Evolutionary conservation across 92 coral and sea anemone genomes (phyloP).

Genomic region (Zoanthus sansibaricus): DNA sequence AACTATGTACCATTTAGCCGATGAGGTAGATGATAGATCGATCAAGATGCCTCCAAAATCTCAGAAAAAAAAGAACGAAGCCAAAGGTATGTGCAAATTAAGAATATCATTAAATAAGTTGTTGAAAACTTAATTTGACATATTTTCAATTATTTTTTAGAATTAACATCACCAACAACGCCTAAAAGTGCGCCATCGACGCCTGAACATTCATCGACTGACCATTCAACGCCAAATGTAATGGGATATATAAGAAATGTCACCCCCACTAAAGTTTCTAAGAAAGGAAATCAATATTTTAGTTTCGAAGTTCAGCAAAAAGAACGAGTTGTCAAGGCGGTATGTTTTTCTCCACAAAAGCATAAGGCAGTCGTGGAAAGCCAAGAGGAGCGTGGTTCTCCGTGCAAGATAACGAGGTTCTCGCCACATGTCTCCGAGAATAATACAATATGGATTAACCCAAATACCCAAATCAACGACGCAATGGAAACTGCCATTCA

Average conservation of each 20-base stretch:
- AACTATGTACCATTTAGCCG: conserved; percentile 19
- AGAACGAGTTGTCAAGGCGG: conserved; percentile 40
- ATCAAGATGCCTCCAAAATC: conserved; percentile 21
- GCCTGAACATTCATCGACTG: conserved; percentile 47
- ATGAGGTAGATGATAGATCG: conserved; percentile 17
- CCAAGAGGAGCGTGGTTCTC: conserved; percentile 39
- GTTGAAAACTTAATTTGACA: conserved; percentile 25
- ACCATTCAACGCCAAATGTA: conserved; percentile 41
- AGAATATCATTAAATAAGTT: conserved; percentile 24
- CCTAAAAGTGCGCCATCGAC: conserved; percentile 40
- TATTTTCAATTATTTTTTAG: conserved; percentile 33
- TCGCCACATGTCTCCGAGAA: conserved; percentile 38
- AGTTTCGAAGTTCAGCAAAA: conserved; percentile 37
- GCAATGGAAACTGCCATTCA: conserved; percentile 37
- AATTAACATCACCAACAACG: conserved; percentile 37
- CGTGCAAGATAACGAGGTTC: conserved; percentile 38
- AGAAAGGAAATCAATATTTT: conserved; percentile 35
- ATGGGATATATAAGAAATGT: conserved; percentile 36
- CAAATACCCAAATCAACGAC: conserved; percentile 34
- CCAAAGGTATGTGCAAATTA: conserved; percentile 24
- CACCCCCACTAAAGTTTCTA: conserved; percentile 37
- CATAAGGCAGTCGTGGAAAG: conserved; percentile 39
- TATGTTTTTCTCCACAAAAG: conserved; percentile 37
- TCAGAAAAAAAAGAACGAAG: conserved; percentile 26
- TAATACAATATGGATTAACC: conserved; percentile 34